Evolutionary conservation across 2,888 invertebrate genomes (phyloP).

Genomic region (Alentia gelatinosa): DNA sequence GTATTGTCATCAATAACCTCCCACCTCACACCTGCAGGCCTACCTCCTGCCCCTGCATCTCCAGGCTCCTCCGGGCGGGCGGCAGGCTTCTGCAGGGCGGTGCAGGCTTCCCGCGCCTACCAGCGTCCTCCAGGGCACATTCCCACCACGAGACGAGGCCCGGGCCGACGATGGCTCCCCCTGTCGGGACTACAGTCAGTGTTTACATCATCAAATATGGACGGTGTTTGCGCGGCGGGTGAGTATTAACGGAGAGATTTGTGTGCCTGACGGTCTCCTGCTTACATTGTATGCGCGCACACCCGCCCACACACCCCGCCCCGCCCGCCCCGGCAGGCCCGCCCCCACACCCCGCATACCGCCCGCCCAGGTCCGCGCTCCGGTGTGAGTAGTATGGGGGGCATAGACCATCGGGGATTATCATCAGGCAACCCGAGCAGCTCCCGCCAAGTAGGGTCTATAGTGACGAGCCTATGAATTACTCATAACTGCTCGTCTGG

Average conservation of each 20-base stretch:
- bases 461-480: not conserved
- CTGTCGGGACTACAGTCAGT: not conserved
- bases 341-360: not conserved
- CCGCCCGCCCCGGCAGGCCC: not conserved
- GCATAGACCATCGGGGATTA: not conserved
- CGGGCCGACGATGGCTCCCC: not conserved
- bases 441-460: not conserved
- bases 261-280: not conserved
- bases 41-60: too few species aligned
- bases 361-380: not conserved
- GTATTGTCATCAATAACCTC: too few species aligned
- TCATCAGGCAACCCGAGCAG: not conserved
- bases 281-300: not conserved
- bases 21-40: too few species aligned
- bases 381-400: not conserved
- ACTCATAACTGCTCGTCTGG: constrained; percentile 1
- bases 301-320: not conserved
- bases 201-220: constrained; percentile 49
- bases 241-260: constrained; percentile 43
- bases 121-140: not conserved
- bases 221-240: constrained; percentile 18
- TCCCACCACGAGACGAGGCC: not conserved
- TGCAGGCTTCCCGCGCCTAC: not conserved
- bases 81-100: too few species aligned
- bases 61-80: not conserved